Evolutionary conservation across 2,113 vertebrate species (phyloP).

Genomic region (Centrocercus urophasianus): DNA sequence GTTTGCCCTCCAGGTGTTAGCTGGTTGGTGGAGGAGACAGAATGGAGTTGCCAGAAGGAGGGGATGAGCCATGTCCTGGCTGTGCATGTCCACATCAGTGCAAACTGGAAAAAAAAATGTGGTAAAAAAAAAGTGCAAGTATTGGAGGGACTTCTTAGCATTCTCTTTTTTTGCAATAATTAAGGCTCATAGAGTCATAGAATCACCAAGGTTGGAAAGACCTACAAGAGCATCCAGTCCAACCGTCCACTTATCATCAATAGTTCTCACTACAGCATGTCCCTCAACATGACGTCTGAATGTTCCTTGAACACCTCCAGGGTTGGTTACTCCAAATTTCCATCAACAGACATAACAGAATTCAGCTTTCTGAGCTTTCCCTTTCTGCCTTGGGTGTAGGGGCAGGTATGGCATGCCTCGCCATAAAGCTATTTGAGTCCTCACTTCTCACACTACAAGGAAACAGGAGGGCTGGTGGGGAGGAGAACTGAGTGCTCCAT

Average conservation of each 20-base stretch:
- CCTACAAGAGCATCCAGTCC: too few relatives aligned
- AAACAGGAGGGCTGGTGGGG: not conserved
- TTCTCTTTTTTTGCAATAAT: not conserved
- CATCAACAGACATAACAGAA: not conserved
- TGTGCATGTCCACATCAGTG: not conserved
- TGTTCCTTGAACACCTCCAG: too few relatives aligned
- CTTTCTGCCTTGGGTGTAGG: not conserved
- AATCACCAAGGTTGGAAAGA: too few relatives aligned
- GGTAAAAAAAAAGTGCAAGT: not conserved
- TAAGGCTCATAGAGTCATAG: not conserved
- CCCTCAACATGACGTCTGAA: too few relatives aligned
- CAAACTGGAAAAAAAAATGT: not conserved
- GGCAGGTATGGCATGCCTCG: fast-evolving
- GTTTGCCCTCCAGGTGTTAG: not conserved
- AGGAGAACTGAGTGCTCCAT: not conserved
- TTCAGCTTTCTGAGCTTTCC: not conserved
- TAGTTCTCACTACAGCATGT: too few relatives aligned
- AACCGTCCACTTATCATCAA: too few relatives aligned
- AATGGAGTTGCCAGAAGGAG: not conserved
- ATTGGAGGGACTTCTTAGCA: not conserved
- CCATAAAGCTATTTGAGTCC: not conserved
- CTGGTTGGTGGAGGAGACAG: not conserved
- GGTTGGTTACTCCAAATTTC: not conserved
- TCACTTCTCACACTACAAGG: not conserved
- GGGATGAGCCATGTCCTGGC: not conserved